These are phyloP conservation scores for Hypsopygia costalis DNA, from an alignment of 2,888 invertebrate species.

Conservation along the genomic window DNA sequence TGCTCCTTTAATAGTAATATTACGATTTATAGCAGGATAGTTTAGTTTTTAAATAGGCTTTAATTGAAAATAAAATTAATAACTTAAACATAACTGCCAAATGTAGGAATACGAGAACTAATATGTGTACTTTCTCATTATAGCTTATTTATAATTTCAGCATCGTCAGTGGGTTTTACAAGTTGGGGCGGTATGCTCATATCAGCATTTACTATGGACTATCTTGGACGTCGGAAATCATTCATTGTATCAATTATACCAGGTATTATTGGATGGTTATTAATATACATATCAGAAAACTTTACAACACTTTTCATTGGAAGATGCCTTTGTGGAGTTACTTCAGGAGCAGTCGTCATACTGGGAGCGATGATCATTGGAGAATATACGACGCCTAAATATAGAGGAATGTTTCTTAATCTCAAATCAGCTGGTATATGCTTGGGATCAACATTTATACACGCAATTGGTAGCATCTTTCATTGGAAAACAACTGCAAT, in stretches of 20 bases:
- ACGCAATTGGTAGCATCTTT: slow-evolving; percentile 30
- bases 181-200: background rate
- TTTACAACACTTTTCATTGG: slow-evolving; percentile 25
- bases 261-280: slow-evolving; percentile 38
- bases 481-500: slow-evolving; percentile 39
- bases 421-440: slow-evolving; percentile 32
- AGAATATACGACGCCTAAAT: slow-evolving; percentile 40
- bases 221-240: slow-evolving; percentile 35
- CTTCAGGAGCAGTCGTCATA: slow-evolving; percentile 55
- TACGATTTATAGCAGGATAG: no score
- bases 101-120: no score
- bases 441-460: slow-evolving; percentile 29
- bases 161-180: slow-evolving; percentile 15
- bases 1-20: no score
- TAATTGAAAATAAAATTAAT: no score
- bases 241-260: slow-evolving; percentile 38
- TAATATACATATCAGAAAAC: slow-evolving; percentile 28
- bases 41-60: no score
- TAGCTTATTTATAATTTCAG: slow-evolving; percentile 33
- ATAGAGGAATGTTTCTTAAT: slow-evolving; percentile 42
- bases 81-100: no score
- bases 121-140: no score
- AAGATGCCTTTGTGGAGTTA: slow-evolving; percentile 45
- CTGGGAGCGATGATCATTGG: slow-evolving; percentile 44
- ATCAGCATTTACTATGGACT: slow-evolving; percentile 30